Percentiles rank a stretch among this genome's conserved stretches.
Conservation (phyloP, 2,888 invertebrate genomes). For the Agapostemon virescens region DNA sequence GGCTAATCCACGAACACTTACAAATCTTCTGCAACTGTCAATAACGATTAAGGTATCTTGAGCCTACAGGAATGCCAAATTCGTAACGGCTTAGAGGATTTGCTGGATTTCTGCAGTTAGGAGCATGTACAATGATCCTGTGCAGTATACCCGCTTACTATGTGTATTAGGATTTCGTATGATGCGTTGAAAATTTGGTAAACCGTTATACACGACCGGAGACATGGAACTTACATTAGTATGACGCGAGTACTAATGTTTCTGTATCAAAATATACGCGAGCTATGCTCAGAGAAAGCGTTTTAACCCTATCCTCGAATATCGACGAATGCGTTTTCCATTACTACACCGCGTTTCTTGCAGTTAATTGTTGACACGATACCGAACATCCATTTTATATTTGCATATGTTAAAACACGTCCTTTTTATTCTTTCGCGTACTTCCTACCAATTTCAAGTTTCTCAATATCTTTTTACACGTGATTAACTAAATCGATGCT, state of each 20-base stretch:
- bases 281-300: too few species aligned
- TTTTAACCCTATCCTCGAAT: too few species aligned
- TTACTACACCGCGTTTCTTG: too few species aligned
- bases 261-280: neutral
- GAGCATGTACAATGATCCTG: constrained; percentile 19
- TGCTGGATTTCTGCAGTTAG: constrained; percentile 31
- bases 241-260: neutral
- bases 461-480: too few species aligned
- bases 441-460: too few species aligned
- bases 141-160: neutral
- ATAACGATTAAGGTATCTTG: constrained; percentile 33
- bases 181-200: constrained; percentile 2
- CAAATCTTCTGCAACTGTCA: constrained; percentile 10
- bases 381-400: too few species aligned
- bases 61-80: constrained; percentile 37
- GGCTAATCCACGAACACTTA: constrained; percentile 14
- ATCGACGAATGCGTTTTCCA: too few species aligned
- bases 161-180: constrained; percentile 4
- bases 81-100: constrained; percentile 34
- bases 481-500: too few species aligned
- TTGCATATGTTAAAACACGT: too few species aligned
- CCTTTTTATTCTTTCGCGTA: too few species aligned
- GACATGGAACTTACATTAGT: neutral
- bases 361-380: too few species aligned
- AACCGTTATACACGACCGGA: neutral